A percentile compares a stretch with the other conserved stretches of the same genome.
Conservation (phyloP, 2,797 vertebrate genomes). For the Macroramphosus scolopax region DNA sequence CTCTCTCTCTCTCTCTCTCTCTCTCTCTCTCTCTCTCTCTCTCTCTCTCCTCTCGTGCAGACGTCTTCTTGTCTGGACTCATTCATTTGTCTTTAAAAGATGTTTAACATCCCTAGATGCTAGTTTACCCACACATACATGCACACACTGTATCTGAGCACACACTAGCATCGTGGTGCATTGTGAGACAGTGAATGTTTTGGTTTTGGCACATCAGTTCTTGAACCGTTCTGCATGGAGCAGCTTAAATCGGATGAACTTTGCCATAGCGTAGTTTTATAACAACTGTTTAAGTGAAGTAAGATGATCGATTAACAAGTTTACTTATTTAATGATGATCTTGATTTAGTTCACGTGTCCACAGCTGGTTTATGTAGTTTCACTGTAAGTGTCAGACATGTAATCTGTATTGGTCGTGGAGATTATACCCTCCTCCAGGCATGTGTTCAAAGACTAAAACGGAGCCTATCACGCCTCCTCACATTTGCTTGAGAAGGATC, state of each 20-base stretch:
- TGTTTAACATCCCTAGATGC: too few relatives aligned
- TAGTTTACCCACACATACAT: slow-evolving; percentile 52
- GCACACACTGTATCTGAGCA: slow-evolving; percentile 42
- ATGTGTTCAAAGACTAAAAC: slow-evolving; percentile 78
- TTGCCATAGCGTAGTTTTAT: slow-evolving; percentile 2
- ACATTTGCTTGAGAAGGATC: slow-evolving; percentile 79
- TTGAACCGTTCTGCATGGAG: slow-evolving; percentile 78
- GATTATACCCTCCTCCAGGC: too few relatives aligned
- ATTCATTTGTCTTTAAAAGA: too few relatives aligned
- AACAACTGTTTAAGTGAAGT: neutral
- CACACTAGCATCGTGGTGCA: slow-evolving; percentile 84
- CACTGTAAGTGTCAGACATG: slow-evolving; percentile 8
- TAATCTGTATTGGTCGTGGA: slow-evolving; percentile 13
- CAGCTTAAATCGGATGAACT: neutral
- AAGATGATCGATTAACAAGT: too few relatives aligned
- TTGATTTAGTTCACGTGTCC: slow-evolving; percentile 22
- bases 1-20: slow-evolving; percentile 36
- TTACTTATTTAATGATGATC: neutral
- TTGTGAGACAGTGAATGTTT: slow-evolving; percentile 82
- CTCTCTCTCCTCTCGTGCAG: slow-evolving; percentile 48
- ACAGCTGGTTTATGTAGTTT: slow-evolving; percentile 28
- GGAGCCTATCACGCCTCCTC: slow-evolving; percentile 70
- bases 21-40: slow-evolving; percentile 30
- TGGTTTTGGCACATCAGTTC: slow-evolving; percentile 73
- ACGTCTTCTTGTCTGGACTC: too few relatives aligned